A percentile compares a stretch with the other conserved stretches of the same genome.
phyloP scores from a whole-genome alignment of 2,797 vertebrate genomes.

The Falco columbarius region DNA sequence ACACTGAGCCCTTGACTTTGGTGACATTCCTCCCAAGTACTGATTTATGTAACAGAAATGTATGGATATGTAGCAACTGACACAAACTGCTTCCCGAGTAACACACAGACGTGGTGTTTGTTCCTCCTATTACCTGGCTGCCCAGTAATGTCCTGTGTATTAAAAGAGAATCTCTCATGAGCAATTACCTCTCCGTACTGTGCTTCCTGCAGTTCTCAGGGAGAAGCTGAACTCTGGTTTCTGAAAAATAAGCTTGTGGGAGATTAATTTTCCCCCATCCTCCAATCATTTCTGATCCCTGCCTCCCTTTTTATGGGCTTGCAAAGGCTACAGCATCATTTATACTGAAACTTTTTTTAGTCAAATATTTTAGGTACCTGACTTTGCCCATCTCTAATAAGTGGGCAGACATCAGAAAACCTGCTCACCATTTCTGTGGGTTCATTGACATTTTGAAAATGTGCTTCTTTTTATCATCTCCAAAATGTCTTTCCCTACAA shows the following conservation, averaged over 20 bases:
- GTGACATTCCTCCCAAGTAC: not conserved
- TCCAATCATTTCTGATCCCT: not conserved
- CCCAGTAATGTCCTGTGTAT: not conserved
- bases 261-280: accelerated
- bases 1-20: not conserved
- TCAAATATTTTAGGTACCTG: not conserved
- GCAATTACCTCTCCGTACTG: not conserved
- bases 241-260: not conserved
- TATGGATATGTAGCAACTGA: not conserved
- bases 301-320: not conserved
- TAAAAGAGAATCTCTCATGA: not conserved
- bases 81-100: not conserved
- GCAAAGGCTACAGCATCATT: slow-evolving; percentile 18
- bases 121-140: not conserved
- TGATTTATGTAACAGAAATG: not conserved
- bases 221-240: not conserved
- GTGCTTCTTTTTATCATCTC: slow-evolving; percentile 43
- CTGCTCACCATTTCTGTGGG: slow-evolving; percentile 26
- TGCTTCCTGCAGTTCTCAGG: not conserved
- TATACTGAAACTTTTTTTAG: not conserved
- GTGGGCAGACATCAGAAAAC: slow-evolving; percentile 23
- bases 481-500: slow-evolving; percentile 42
- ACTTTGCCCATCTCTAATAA: slow-evolving; percentile 36
- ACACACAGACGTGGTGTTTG: not conserved
- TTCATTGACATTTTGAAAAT: slow-evolving; percentile 71